Percentiles rank a stretch among this genome's conserved stretches.
Evolutionary conservation across 2,888 invertebrate species (phyloP).

Genomic region (Xestobium rufovillosum): DNA sequence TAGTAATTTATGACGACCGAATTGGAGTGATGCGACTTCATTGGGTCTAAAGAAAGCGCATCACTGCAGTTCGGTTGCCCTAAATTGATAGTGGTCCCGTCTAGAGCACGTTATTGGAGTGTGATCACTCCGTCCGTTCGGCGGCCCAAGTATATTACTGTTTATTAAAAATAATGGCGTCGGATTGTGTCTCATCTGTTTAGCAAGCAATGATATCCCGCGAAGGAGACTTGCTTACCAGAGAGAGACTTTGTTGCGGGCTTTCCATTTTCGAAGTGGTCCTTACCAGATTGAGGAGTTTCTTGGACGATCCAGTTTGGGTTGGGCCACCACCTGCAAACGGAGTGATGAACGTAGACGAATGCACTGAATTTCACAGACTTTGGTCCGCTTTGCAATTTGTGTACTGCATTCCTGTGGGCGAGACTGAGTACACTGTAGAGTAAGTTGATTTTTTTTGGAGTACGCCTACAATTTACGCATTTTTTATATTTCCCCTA

Average conservation of each 20-base stretch:
- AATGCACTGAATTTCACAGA: conserved; percentile 92
- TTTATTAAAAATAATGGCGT: conserved; percentile 9
- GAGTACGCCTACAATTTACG: not conserved
- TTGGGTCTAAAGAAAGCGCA: too few species aligned
- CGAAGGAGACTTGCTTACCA: conserved; percentile 92
- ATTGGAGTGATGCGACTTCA: too few species aligned
- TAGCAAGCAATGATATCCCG: conserved; percentile 91
- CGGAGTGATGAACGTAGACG: conserved; percentile 93
- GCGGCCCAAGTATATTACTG: too few species aligned
- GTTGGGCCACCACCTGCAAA: conserved; percentile 81
- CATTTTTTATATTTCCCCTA: conserved; percentile 10
- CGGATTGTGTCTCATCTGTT: conserved; percentile 21
- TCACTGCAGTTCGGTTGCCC: too few species aligned
- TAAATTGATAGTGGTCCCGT: too few species aligned
- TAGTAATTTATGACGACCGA: too few species aligned
- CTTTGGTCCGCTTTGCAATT: conserved; percentile 98
- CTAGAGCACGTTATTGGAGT: too few species aligned
- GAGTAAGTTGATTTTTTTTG: conserved; percentile 65
- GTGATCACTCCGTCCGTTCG: too few species aligned
- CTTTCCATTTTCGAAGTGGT: conserved; percentile 96
- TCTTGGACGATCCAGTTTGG: conserved; percentile 88
- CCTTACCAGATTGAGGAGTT: conserved; percentile 75
- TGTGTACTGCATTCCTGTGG: conserved; percentile 94
- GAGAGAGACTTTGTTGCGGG: conserved; percentile 95
- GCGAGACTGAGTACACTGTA: conserved; percentile 91